Conservation (phyloP, 2,888 invertebrate genomes). For the Amphipoea lucens region DNA sequence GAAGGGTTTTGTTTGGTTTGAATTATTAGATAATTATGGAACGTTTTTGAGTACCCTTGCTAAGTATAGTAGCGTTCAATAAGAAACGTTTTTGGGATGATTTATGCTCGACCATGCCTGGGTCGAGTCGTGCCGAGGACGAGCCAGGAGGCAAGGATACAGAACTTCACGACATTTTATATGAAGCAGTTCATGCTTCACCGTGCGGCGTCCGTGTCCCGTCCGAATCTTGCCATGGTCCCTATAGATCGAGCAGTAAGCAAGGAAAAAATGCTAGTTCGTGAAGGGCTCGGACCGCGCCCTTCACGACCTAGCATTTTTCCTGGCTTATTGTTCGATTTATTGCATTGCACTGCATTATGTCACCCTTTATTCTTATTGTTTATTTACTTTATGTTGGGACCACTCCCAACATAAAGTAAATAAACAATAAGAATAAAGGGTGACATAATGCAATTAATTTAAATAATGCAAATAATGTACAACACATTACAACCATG, state of each 20-base stretch:
- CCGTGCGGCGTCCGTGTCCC: neutral
- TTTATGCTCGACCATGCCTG: neutral
- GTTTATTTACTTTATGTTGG: neutral
- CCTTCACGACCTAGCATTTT: neutral
- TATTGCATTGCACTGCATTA: too few relatives aligned
- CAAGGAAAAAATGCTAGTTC: too few relatives aligned
- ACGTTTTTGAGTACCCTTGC: neutral
- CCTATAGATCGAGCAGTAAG: neutral
- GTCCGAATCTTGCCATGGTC: neutral
- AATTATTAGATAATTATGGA: neutral
- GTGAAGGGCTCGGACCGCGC: neutral
- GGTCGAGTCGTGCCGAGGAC: too few relatives aligned
- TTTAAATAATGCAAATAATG: too few relatives aligned
- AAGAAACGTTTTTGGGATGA: neutral
- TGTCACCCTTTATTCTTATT: neutral
- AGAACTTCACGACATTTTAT: neutral
- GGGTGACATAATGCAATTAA: too few relatives aligned
- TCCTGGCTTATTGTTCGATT: too few relatives aligned
- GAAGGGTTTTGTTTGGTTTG: slow-evolving; percentile 41
- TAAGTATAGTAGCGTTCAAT: neutral
- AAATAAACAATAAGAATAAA: too few relatives aligned
- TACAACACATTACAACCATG: too few relatives aligned
- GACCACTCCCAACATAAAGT: too few relatives aligned
- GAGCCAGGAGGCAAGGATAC: neutral
- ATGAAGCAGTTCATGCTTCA: neutral